These are phyloP conservation scores for Caenorhabditis panamensis DNA, from an alignment of 2,888 invertebrate genomes.

Conservation along the genomic window DNA sequence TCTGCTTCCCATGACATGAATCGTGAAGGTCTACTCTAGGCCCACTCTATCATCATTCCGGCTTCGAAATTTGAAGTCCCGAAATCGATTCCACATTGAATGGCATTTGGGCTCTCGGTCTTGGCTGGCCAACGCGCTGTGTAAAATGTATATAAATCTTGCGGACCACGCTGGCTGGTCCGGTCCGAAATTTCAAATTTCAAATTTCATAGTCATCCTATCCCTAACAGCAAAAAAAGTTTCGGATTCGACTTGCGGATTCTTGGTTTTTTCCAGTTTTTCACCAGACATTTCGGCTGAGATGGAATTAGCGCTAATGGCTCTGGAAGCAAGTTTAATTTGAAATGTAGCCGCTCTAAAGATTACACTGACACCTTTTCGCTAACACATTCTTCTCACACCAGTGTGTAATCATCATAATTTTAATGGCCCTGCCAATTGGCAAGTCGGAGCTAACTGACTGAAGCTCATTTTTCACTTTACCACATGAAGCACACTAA, in stretches of 20 bases:
- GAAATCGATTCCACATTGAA: constrained; percentile 56
- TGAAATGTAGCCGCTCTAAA: no score
- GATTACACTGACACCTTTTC: constrained; percentile 40
- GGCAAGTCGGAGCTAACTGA: background rate
- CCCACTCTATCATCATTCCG: constrained; percentile 41
- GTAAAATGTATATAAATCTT: constrained; percentile 58
- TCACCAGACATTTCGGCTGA: no score
- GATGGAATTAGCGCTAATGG: no score
- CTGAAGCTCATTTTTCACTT: background rate
- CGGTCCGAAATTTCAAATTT: no score
- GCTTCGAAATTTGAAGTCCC: constrained; percentile 17
- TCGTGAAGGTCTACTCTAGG: background rate
- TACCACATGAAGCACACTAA: constrained; percentile 29
- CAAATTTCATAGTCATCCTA: no score
- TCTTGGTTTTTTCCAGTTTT: background rate
- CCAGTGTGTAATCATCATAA: constrained; percentile 54
- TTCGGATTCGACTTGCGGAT: background rate
- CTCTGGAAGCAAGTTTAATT: constrained; percentile 1
- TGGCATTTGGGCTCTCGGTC: constrained; percentile 30
- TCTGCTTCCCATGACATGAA: no score
- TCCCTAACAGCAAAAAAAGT: background rate
- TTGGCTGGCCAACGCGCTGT: constrained; percentile 12
- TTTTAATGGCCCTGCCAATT: constrained; percentile 55
- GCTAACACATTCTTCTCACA: constrained; percentile 45
- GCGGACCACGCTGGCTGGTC: background rate